These are phyloP conservation scores for Candoia aspera DNA, from an alignment of 2,113 vertebrate species.

Conservation along the genomic window DNA sequence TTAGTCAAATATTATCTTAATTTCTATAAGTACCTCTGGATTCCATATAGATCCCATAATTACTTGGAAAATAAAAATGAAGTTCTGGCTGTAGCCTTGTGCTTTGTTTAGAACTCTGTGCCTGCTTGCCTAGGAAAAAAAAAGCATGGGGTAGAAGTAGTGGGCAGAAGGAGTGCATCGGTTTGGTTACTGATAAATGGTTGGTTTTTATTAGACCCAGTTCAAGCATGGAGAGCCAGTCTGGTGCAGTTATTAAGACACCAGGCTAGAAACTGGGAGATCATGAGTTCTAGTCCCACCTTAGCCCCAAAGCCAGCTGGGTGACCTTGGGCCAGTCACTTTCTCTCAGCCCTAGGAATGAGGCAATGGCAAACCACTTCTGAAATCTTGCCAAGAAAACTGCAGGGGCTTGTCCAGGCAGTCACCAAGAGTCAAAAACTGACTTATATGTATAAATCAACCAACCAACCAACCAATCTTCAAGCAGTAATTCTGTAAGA, in stretches of 20 bases:
- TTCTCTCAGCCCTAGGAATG: not conserved
- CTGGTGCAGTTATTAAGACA: not conserved
- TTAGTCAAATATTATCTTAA: not conserved
- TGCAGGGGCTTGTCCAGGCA: not conserved
- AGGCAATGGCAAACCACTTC: not conserved
- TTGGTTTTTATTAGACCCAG: not conserved
- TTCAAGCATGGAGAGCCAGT: not conserved
- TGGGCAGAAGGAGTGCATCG: not conserved
- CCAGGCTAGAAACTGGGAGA: not conserved
- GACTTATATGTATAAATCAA: no score
- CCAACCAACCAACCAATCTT: not conserved
- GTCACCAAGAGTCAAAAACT: not conserved
- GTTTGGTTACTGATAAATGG: not conserved
- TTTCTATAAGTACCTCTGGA: not conserved
- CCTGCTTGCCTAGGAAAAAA: not conserved
- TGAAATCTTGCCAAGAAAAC: not conserved
- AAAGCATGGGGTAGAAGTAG: not conserved
- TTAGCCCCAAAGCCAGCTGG: not conserved
- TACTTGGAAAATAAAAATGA: not conserved
- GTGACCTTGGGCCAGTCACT: not conserved
- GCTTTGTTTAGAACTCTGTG: not conserved
- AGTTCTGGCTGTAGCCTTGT: not conserved
- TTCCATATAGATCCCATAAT: not conserved
- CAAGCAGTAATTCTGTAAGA: not conserved
- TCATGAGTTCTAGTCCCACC: not conserved